phyloP scores from a whole-genome alignment of 2,888 invertebrate species.

The Ophion ellenae region DNA sequence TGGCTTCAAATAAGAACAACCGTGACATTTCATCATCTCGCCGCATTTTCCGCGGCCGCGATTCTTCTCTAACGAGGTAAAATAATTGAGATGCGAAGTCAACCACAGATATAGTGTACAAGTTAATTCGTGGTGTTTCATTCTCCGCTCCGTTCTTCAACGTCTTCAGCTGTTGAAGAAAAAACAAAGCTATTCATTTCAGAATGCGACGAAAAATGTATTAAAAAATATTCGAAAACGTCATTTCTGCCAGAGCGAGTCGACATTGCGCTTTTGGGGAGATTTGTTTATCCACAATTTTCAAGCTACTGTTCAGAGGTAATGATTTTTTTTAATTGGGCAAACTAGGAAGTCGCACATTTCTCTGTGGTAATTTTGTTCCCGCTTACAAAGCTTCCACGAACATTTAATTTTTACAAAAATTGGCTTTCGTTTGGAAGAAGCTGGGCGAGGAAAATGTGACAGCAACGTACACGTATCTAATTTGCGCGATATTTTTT shows the following conservation, averaged over 20 bases:
- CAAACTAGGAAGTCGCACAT: too few species aligned
- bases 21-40: constrained; percentile 42
- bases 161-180: background rate
- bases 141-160: background rate
- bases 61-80: constrained; percentile 53
- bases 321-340: background rate
- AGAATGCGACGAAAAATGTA: background rate
- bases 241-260: background rate
- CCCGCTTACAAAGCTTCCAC: too few species aligned
- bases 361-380: too few species aligned
- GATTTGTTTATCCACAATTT: background rate
- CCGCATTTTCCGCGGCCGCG: constrained; percentile 11
- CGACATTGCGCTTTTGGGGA: background rate
- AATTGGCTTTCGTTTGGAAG: too few species aligned
- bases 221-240: background rate
- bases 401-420: too few species aligned
- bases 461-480: too few species aligned
- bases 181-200: background rate
- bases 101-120: background rate
- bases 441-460: too few species aligned
- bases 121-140: constrained; percentile 10
- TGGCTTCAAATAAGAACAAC: constrained; percentile 25
- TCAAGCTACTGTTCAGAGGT: background rate
- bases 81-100: constrained; percentile 31
- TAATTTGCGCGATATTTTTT: too few species aligned